Conservation (phyloP, 2,797 vertebrate species). For the Naso thynnoides region DNA sequence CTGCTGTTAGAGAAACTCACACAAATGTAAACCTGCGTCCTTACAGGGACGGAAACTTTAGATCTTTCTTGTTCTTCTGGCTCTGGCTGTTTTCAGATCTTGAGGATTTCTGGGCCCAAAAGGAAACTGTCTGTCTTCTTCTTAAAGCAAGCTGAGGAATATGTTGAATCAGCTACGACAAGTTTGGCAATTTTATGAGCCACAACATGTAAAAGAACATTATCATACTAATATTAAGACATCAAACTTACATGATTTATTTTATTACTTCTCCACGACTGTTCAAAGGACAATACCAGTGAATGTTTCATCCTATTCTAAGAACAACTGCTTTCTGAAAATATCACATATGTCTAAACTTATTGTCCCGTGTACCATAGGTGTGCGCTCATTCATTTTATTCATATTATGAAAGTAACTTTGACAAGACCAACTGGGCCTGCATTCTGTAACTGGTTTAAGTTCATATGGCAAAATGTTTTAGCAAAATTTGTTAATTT, state of each 20-base stretch:
- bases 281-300: slow-evolving; percentile 33
- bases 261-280: slow-evolving; percentile 14
- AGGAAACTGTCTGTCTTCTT: slow-evolving; percentile 24
- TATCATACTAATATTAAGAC: background rate
- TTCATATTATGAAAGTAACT: background rate
- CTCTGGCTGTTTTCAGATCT: too few species aligned
- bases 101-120: slow-evolving; percentile 23
- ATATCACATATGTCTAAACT: background rate
- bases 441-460: too few species aligned
- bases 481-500: too few species aligned
- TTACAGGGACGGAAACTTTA: slow-evolving; percentile 16
- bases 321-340: slow-evolving; percentile 33
- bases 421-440: too few species aligned
- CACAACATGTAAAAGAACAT: slow-evolving; percentile 9
- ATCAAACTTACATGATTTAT: slow-evolving; percentile 4
- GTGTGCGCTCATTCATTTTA: too few species aligned
- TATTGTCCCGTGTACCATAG: background rate
- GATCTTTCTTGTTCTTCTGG: background rate
- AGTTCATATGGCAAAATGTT: too few species aligned
- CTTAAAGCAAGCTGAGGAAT: slow-evolving; percentile 42
- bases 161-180: slow-evolving; percentile 29
- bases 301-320: slow-evolving; percentile 22
- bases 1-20: slow-evolving; percentile 11
- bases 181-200: slow-evolving; percentile 26
- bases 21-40: background rate